Evolutionary conservation across 2,113 vertebrate species (phyloP), one percentile per base, ranked within the genome.

Genomic region (Tichodroma muraria): DNA sequence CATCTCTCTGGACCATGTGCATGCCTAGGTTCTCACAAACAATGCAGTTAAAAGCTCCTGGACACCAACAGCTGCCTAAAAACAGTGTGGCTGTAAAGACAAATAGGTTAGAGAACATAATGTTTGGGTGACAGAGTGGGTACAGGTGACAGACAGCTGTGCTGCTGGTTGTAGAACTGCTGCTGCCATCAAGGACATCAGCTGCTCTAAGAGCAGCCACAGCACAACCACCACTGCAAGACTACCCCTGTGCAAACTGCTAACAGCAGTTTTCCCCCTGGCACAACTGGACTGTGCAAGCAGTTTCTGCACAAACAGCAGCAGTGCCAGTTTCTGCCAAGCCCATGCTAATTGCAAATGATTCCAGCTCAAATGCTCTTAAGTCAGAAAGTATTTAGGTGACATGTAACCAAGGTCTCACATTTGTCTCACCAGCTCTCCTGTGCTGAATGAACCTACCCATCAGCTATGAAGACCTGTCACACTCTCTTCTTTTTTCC

Each of bases 281-380:
- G 91, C 91, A 95, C 79, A 73, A 87, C 50, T 23, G 66, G 79
- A 88, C 78, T 70, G 59, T 19, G 52, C 59, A 64, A 78, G 78
- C 18, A 85, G 82, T 61, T 96, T 80, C 92, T 83, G 17, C 45
- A 59, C 76, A 89, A 93, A 91, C 81, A 94, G 85, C n/a, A 54
- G 61, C 60, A 90, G 49, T 68, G 92, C 72, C 92, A 94, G 92
- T 86, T 96, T 93, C 92, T 96, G 90, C 95, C 94, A 94, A 96
- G 94, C 79, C 92, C 88, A 77, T 44, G 65, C 64, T 92, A 95
- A 96, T 80, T 90, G 52, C 70, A 88, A 88, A 52, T 18, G 69
- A 94, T 68, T 77, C 79, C 85, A 90, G 76, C 47, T 56, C 72
- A 80, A 88, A 89, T 3, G 10, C 33, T 89, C 68, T 82, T 11